Evolutionary conservation across 2,888 invertebrate genomes (phyloP).

Genomic region (Caenorhabditis sinica): DNA sequence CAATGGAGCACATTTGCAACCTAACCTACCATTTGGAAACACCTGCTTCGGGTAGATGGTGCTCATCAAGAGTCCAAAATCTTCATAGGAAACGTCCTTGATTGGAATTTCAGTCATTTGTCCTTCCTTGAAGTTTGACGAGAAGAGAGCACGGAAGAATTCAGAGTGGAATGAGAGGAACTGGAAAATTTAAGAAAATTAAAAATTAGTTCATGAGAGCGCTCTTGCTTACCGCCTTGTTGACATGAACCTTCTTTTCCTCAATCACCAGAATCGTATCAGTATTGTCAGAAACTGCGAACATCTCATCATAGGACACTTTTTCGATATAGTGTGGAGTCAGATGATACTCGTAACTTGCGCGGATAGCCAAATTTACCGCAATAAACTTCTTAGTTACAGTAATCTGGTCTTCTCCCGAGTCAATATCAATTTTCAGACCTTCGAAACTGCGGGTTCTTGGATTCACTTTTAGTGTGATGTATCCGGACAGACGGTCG

Average conservation of each 20-base stretch:
- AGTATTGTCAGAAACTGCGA: neutral
- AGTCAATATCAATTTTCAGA: no score
- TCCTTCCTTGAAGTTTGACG: constrained; percentile 15
- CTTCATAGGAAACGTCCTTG: constrained; percentile 11
- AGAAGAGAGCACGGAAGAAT: constrained; percentile 18
- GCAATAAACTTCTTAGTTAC: no score
- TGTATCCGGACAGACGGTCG: no score
- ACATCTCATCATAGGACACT: neutral
- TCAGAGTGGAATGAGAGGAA: constrained; percentile 18
- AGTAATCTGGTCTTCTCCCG: no score
- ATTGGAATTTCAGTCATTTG: constrained; percentile 10
- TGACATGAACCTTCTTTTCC: constrained; percentile 16
- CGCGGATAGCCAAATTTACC: no score
- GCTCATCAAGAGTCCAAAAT: neutral
- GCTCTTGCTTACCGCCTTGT: constrained; percentile 6
- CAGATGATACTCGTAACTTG: constrained; percentile 1
- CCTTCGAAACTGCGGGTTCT: no score
- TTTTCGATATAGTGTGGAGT: neutral
- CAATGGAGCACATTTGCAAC: no score
- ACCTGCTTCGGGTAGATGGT: neutral
- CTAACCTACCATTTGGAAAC: constrained; percentile 23
- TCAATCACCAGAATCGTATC: constrained; percentile 17
- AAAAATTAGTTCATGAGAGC: no score
- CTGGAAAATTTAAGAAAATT: neutral
- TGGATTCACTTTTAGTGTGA: no score